phyloP scores from a whole-genome alignment of 2,113 vertebrate species.

The Ardeotis arabs region DNA sequence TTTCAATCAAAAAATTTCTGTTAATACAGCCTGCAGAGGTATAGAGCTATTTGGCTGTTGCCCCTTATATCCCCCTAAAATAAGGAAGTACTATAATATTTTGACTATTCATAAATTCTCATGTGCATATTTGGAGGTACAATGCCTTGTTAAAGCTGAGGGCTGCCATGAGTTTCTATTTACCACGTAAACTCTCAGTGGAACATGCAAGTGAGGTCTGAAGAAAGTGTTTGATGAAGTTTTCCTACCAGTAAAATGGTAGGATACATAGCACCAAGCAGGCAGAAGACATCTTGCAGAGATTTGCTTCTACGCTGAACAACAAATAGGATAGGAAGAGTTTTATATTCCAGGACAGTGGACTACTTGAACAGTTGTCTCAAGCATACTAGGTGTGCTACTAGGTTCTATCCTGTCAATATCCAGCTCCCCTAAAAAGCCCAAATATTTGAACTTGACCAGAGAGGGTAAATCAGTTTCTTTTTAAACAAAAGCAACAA shows the following conservation, averaged over 20 bases:
- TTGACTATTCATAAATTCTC: not conserved
- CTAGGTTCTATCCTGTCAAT: not conserved
- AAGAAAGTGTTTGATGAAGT: not conserved
- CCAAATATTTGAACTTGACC: not conserved
- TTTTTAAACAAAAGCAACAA: not conserved
- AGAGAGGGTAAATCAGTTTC: not conserved
- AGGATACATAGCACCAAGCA: not conserved
- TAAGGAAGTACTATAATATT: not conserved
- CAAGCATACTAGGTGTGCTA: not conserved
- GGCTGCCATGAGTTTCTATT: not conserved
- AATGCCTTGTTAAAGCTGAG: not conserved
- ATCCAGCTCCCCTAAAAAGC: not conserved
- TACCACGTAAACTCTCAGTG: not conserved
- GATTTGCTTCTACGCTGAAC: not conserved
- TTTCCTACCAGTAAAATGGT: not conserved
- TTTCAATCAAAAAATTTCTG: not conserved
- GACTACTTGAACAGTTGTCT: not conserved
- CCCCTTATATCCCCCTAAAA: not conserved
- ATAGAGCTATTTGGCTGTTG: not conserved
- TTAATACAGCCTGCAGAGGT: not conserved
- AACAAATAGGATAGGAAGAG: not conserved
- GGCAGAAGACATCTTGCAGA: not conserved
- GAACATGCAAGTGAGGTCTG: not conserved
- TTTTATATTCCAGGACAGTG: not conserved
- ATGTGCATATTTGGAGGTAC: not conserved